Conservation (phyloP, 2,113 vertebrate species). For the Ceyx melanurus region DNA sequence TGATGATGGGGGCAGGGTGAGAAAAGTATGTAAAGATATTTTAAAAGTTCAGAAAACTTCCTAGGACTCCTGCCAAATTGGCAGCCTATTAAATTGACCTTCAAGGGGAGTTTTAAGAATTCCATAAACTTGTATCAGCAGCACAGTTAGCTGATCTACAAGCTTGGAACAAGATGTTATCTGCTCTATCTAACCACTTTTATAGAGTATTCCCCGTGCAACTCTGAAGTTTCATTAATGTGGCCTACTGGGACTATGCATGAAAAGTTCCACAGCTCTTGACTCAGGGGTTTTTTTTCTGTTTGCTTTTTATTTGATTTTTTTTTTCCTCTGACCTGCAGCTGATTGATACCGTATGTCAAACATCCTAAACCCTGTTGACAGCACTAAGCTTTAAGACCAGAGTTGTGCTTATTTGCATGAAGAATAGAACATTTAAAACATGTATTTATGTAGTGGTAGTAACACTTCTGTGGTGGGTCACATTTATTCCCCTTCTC, state of each 20-base stretch:
- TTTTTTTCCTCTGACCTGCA: conserved; percentile 39
- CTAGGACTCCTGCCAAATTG: conserved; percentile 74
- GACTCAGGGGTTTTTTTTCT: not conserved
- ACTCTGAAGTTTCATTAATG: conserved; percentile 75
- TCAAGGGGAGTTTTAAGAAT: conserved; percentile 72
- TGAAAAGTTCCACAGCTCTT: conserved; percentile 73
- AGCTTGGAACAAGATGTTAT: conserved; percentile 76
- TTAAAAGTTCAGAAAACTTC: conserved; percentile 69
- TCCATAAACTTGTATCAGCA: conserved; percentile 72
- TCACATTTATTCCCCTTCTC: not conserved
- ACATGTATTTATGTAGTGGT: not conserved
- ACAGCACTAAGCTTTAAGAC: conserved; percentile 53
- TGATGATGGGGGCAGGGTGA: conserved; percentile 32
- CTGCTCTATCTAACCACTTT: conserved; percentile 71
- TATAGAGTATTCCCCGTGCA: conserved; percentile 70
- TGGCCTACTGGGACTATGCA: conserved; percentile 72
- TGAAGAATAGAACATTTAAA: conserved; percentile 33
- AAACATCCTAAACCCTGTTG: conserved; percentile 72
- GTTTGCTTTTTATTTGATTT: conserved; percentile 5
- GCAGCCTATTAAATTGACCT: conserved; percentile 75
- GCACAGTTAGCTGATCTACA: conserved; percentile 69
- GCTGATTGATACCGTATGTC: conserved; percentile 79
- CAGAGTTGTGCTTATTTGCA: not conserved
- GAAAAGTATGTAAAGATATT: conserved; percentile 50
- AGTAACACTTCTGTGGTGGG: not conserved